Base-by-base conservation (phyloP, 2,113 vertebrate genomes). In the Lota lota region DNA sequence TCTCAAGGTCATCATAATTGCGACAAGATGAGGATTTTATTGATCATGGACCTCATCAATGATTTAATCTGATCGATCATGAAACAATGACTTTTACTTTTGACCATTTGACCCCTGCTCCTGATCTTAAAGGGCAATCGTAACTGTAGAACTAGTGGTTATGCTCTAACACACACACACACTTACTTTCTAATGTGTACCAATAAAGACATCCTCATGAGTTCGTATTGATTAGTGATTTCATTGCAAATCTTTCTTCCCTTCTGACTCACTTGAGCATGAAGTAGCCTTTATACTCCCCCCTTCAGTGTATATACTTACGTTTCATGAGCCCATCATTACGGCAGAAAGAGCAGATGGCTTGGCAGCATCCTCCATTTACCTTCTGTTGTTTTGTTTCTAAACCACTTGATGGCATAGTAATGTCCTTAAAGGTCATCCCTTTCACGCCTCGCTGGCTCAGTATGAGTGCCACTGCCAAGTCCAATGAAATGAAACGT, bases 151-250 rank as follows among this genome's bases (percentile, higher is more conserved):
- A 16, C 4, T 18, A n/a, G 53, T n/a, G 2, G 17, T 4, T 20
- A 60, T 8, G 10, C 11, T 20, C 21, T 0, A 20, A 60, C 58
- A 3, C 58, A 60, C 58, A 5, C 40, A 47, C 40, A 10, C 40
- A 47, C 57, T n/a, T n/a, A 59, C 57, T 4, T 16, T 21, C 56
- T n/a, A 15, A 18, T 16, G n/a, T 18, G n/a, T n/a, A 33, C 28
- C 4, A 33, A 33, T 33, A 33, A 18, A 19, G 57, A 19, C 57
- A 19, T 20, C 10, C 18, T 59, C 20, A 17, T 60, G 20, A 22
- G 22, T 60, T 63, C 24, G 16, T 36, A 63, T 33, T 36, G 61
- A 63, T 63, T 28, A 63, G 61, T 24, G 16, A 6, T 33, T 63
- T 5, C 24, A 19, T 63, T n/a, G 15, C 24, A 16, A 21, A 61